phyloP scores from a whole-genome alignment of 2,888 invertebrate species.

The Tuberolachnus salignus region DNA sequence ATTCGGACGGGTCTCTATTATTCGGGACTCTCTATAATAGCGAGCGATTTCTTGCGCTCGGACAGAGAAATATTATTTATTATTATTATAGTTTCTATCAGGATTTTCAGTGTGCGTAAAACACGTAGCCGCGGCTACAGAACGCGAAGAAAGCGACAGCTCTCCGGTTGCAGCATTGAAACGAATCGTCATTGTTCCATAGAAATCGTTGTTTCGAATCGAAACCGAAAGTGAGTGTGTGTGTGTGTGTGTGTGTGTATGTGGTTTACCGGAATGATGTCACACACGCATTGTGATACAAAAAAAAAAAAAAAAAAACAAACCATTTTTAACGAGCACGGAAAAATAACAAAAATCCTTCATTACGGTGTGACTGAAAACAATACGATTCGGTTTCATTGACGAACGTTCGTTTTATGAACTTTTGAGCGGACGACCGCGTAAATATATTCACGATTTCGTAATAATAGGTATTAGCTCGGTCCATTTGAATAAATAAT shows the following conservation, averaged over 20 bases:
- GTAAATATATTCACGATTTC: too few species aligned
- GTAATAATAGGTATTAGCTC: too few species aligned
- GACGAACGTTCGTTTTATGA: background rate
- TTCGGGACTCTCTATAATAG: too few species aligned
- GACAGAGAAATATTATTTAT: too few species aligned
- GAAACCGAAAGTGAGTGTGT: conserved; percentile 38
- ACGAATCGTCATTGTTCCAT: conserved; percentile 40
- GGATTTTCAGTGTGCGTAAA: too few species aligned
- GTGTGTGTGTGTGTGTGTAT: too few species aligned
- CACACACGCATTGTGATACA: background rate
- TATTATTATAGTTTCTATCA: too few species aligned
- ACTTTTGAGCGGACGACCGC: too few species aligned
- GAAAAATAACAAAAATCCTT: background rate
- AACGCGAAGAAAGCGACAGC: conserved; percentile 35
- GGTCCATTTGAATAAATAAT: too few species aligned
- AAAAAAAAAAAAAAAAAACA: too few species aligned
- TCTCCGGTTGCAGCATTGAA: background rate
- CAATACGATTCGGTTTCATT: background rate
- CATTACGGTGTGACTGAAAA: background rate
- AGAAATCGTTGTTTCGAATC: conserved; percentile 44
- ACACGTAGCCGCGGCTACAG: background rate
- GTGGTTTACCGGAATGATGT: conserved; percentile 15
- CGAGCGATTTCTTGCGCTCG: too few species aligned
- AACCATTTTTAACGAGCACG: background rate
- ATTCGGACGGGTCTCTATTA: too few species aligned